Percentiles rank a stretch among this genome's conserved stretches.
phyloP scores from a whole-genome alignment of 1,140 invertebrate species.

The Aleiodes sp. region DNA sequence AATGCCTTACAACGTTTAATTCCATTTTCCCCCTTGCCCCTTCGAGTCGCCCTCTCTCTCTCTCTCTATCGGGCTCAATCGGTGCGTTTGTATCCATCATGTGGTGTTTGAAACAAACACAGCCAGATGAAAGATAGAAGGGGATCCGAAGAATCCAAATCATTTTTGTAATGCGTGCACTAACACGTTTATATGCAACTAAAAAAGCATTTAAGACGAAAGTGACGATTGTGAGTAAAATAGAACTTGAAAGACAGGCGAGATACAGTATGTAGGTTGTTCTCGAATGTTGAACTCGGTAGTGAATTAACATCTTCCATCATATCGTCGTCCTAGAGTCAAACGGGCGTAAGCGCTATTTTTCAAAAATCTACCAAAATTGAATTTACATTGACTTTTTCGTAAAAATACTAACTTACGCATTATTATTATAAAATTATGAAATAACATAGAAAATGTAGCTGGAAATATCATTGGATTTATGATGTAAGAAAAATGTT shows the following conservation, averaged over 20 bases:
- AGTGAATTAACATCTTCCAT: not conserved
- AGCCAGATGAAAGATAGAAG: slow-evolving; percentile 2
- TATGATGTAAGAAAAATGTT: too few relatives aligned
- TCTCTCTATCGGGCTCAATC: too few relatives aligned
- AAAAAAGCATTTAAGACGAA: slow-evolving; percentile 18
- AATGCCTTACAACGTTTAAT: not conserved
- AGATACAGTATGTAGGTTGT: slow-evolving; percentile 12
- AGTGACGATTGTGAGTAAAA: slow-evolving; percentile 12
- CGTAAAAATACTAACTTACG: too few relatives aligned
- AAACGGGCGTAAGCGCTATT: too few relatives aligned
- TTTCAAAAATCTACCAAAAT: too few relatives aligned
- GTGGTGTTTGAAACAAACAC: not conserved
- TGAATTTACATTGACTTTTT: too few relatives aligned
- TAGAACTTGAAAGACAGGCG: not conserved
- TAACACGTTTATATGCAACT: not conserved
- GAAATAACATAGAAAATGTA: too few relatives aligned
- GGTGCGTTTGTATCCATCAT: slow-evolving; percentile 17
- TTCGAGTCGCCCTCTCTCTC: too few relatives aligned
- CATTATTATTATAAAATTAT: too few relatives aligned
- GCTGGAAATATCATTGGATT: too few relatives aligned
- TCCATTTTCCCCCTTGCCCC: too few relatives aligned
- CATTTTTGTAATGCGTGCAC: slow-evolving; percentile 18
- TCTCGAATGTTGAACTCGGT: slow-evolving; percentile 16
- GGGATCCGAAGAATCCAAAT: slow-evolving; percentile 20
- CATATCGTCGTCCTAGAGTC: too few relatives aligned